phyloP scores from a whole-genome alignment of 1,140 invertebrate species.

The Meloidogyne chitwoodi region DNA sequence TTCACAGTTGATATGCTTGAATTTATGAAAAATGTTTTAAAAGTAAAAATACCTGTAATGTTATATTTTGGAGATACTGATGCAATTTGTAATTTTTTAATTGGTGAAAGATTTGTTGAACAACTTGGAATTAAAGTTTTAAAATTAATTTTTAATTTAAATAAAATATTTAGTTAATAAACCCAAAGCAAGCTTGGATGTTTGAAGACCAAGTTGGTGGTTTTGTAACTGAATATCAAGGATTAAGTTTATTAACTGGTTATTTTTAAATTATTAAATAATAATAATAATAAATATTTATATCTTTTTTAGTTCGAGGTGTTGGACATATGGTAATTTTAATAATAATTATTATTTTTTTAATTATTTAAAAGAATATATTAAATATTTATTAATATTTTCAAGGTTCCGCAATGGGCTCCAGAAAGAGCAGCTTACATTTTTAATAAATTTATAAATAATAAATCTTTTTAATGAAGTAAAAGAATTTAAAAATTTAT shows the following conservation, averaged over 20 bases:
- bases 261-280: neutral
- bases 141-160: neutral
- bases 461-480: conserved; percentile 1
- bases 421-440: neutral
- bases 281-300: neutral
- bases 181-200: conserved; percentile 46
- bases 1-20: neutral
- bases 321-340: conserved; percentile 55
- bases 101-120: conserved; percentile 45
- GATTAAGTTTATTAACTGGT: conserved; percentile 45
- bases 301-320: conserved; percentile 34
- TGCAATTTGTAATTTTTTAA: conserved; percentile 64
- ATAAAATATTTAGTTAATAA: conserved; percentile 14
- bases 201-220: conserved; percentile 47
- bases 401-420: neutral
- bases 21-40: conserved; percentile 39
- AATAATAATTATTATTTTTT: neutral
- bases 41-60: conserved; percentile 59
- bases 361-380: too few relatives aligned
- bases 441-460: conserved; percentile 4
- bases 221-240: conserved; percentile 50
- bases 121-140: conserved; percentile 33
- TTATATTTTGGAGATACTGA: conserved; percentile 67
- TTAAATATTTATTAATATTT: neutral
- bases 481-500: too few relatives aligned